These are phyloP conservation scores for Sebastolobus alascanus DNA, from an alignment of 2,797 vertebrate species.

Conservation along the genomic window DNA sequence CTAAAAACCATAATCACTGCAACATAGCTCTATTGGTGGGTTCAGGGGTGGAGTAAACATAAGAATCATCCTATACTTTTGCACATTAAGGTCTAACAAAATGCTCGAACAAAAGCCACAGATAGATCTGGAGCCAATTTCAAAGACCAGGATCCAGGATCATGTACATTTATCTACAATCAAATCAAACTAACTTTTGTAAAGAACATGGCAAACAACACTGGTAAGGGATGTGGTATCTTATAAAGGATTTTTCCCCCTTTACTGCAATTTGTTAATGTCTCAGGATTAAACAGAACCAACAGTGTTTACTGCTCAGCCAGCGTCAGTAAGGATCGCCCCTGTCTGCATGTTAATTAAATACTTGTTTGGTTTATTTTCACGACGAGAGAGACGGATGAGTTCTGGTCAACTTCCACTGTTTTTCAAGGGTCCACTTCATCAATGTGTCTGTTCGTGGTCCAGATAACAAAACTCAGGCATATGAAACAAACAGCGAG, in stretches of 20 bases:
- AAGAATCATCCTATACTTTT: not conserved
- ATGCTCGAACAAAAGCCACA: not conserved
- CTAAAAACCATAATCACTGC: not conserved
- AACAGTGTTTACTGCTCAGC: slow-evolving; percentile 47
- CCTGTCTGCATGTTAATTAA: slow-evolving; percentile 37
- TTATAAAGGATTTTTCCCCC: not conserved
- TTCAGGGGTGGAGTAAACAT: not conserved
- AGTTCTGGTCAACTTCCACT: slow-evolving; percentile 57
- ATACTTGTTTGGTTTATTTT: slow-evolving; percentile 64
- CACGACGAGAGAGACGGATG: slow-evolving; percentile 54
- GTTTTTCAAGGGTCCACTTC: slow-evolving; percentile 51
- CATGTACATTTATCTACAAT: not conserved
- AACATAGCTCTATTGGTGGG: not conserved
- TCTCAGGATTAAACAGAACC: slow-evolving; percentile 35
- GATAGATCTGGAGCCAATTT: not conserved
- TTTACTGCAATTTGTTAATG: slow-evolving; percentile 33
- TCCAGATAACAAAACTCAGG: slow-evolving; percentile 50
- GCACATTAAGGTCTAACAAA: not conserved
- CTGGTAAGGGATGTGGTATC: slow-evolving; percentile 7
- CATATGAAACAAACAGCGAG: slow-evolving; percentile 48
- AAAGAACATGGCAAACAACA: not conserved
- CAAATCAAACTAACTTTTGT: not conserved
- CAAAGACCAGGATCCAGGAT: not conserved
- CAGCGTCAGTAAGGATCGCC: slow-evolving; percentile 24
- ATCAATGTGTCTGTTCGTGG: slow-evolving; percentile 51